Evolutionary conservation across 2,888 invertebrate genomes (phyloP).

Genomic region (Pemphredon lugubris): DNA sequence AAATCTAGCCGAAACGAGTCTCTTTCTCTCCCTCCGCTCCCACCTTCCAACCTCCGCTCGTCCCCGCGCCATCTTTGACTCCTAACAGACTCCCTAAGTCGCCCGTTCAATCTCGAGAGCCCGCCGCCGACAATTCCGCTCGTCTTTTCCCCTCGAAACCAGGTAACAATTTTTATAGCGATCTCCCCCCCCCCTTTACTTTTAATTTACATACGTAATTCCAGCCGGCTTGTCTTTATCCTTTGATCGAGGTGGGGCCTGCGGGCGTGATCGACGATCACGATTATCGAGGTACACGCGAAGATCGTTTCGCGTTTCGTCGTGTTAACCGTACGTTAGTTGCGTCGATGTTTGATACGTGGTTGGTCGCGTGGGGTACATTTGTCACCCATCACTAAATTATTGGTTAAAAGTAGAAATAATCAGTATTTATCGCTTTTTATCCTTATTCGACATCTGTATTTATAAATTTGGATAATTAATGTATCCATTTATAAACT

Average conservation of each 20-base stretch:
- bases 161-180: conserved; percentile 52
- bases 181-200: conserved; percentile 17
- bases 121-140: conserved; percentile 43
- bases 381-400: too few relatives aligned
- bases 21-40: conserved; percentile 39
- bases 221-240: conserved; percentile 5
- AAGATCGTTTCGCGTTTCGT: too few relatives aligned
- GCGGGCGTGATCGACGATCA: conserved; percentile 33
- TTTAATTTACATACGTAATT: conserved; percentile 66
- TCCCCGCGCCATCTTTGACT: conserved; percentile 40
- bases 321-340: too few relatives aligned
- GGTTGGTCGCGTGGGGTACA: too few relatives aligned
- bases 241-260: conserved; percentile 17
- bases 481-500: too few relatives aligned
- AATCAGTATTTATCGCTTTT: too few relatives aligned
- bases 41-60: neutral
- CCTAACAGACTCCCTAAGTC: conserved; percentile 60
- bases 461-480: too few relatives aligned
- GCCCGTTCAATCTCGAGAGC: conserved; percentile 63
- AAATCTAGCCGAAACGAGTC: conserved; percentile 62
- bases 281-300: conserved; percentile 48
- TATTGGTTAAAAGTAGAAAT: too few relatives aligned
- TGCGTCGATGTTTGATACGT: too few relatives aligned
- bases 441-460: too few relatives aligned
- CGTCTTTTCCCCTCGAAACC: conserved; percentile 36